Base-by-base conservation (phyloP, 2,113 vertebrate species). In the Paracanthobrama guichenoti region DNA sequence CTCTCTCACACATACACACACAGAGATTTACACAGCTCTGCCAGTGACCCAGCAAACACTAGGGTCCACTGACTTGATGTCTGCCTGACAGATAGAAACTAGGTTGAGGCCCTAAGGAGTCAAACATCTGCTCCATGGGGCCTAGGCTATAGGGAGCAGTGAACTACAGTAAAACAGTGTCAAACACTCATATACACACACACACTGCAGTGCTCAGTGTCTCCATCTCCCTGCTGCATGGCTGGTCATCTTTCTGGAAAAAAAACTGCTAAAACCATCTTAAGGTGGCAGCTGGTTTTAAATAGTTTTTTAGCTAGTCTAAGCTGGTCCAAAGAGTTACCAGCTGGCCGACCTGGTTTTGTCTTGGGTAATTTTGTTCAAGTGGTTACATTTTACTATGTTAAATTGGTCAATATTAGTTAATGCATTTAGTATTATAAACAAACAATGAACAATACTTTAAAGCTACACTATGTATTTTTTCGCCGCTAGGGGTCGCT, bases 101-200 rank as follows among this genome's bases (percentile, higher is more conserved):
- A 85, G 84, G 84, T 57, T 77, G 79, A 14, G 75, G 81, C 84
- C 60, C 80, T 85, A 77, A 76, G 80, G 66, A 55, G 73, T 81
- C 86, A 78, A 87, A 85, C 35, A 48, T 78, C 86, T 87, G 72
- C 53, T 73, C 78, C 60, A 72, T 78, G 73, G 31, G 26, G 69
- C 64, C 82, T 76, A 80, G 62, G 44, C 79, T 50, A 59, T 67
- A 44, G 73, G 79, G 83, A 93, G 91, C 91, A 86, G 92, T 90
- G 91, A 87, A 90, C 91, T 91, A 90, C 89, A 92, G 90, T 93
- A 91, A 93, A 91, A 71, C 64, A 87, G 31, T 80, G 77, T 77
- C 78, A 67, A 14, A 84, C 67, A 74, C 46, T 64, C 6, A 10
- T 20, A 22, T 35, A 59, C 60, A 81, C 3, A 71, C 3, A 71